Percentiles rank a stretch among this genome's conserved stretches.
Conservation (phyloP, 2,888 invertebrate species). For the Hirtodrosophila duncani region DNA sequence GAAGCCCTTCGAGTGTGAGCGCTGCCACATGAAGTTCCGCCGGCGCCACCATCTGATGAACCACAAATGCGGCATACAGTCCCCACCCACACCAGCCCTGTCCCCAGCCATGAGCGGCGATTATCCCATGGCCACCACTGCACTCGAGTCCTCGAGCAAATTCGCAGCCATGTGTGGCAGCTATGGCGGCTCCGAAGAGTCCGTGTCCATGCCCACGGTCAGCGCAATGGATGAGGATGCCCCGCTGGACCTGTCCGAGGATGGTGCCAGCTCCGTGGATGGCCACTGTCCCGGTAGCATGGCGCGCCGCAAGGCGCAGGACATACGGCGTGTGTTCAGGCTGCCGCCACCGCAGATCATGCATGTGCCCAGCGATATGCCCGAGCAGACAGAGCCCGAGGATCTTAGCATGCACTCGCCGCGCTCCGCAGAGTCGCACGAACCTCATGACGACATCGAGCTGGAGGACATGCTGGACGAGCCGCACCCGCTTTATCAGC, state of each 20-base stretch:
- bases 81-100: slow-evolving; percentile 75
- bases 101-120: slow-evolving; percentile 75
- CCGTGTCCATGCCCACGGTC: slow-evolving; percentile 63
- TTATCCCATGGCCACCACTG: slow-evolving; percentile 58
- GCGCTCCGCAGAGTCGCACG: slow-evolving; percentile 69
- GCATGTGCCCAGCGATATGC: slow-evolving; percentile 78
- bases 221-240: slow-evolving; percentile 75
- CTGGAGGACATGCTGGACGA: slow-evolving; percentile 81
- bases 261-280: slow-evolving; percentile 76
- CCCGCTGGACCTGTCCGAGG: slow-evolving; percentile 79
- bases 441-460: slow-evolving; percentile 79
- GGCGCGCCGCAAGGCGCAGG: slow-evolving; percentile 78
- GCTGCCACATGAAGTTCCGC: slow-evolving; percentile 89
- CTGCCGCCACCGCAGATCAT: slow-evolving; percentile 78
- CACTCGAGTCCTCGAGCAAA: slow-evolving; percentile 64
- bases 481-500: slow-evolving; percentile 80
- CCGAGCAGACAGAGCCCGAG: slow-evolving; percentile 94
- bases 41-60: slow-evolving; percentile 91
- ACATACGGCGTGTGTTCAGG: slow-evolving; percentile 80
- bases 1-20: slow-evolving; percentile 90
- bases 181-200: slow-evolving; percentile 76
- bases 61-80: slow-evolving; percentile 85
- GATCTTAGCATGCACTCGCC: slow-evolving; percentile 87
- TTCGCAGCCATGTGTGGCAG: slow-evolving; percentile 75
- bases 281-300: slow-evolving; percentile 55